Percentiles rank a stretch among this genome's conserved stretches.
phyloP scores from a whole-genome alignment of 2,888 invertebrate species.

The Euclidia mi region DNA sequence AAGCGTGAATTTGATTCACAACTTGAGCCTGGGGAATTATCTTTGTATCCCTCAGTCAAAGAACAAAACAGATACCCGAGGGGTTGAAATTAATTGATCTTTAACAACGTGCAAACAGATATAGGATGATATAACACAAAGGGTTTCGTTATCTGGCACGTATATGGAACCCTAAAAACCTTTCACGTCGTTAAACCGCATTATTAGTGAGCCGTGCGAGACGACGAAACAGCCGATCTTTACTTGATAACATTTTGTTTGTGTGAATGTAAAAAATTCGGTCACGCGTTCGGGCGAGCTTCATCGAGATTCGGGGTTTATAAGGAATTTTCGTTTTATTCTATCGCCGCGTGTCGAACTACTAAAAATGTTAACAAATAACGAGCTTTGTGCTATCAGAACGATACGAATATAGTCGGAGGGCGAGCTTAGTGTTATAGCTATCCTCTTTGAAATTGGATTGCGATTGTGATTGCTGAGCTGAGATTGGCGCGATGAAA shows the following conservation, averaged over 20 bases:
- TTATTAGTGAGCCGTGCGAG: conserved; percentile 57
- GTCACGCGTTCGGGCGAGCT: conserved; percentile 43
- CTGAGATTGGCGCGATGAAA: conserved; percentile 58
- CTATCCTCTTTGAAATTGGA: conserved; percentile 63
- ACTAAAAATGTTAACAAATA: conserved; percentile 53
- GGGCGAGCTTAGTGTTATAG: conserved; percentile 48
- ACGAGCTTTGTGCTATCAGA: conserved; percentile 36
- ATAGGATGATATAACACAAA: conserved; percentile 40
- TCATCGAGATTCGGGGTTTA: conserved; percentile 28
- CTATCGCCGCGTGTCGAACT: conserved; percentile 26
- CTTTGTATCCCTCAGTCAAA: conserved; percentile 23
- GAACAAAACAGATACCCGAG: conserved; percentile 13
- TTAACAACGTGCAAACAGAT: conserved; percentile 48
- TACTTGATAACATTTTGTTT: conserved; percentile 56
- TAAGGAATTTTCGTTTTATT: conserved; percentile 42
- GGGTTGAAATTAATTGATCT: conserved; percentile 29
- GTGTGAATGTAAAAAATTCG: conserved; percentile 51
- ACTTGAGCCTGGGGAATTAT: conserved; percentile 17
- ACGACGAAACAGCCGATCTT: conserved; percentile 55
- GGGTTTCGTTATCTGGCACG: conserved; percentile 47
- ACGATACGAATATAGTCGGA: conserved; percentile 49
- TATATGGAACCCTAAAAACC: conserved; percentile 52
- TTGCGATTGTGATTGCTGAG: conserved; percentile 62
- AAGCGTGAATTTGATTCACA: conserved; percentile 29
- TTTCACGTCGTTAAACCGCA: conserved; percentile 53